Base-by-base conservation (phyloP, 2,888 invertebrate genomes). In the Stictocephala bisonia region DNA sequence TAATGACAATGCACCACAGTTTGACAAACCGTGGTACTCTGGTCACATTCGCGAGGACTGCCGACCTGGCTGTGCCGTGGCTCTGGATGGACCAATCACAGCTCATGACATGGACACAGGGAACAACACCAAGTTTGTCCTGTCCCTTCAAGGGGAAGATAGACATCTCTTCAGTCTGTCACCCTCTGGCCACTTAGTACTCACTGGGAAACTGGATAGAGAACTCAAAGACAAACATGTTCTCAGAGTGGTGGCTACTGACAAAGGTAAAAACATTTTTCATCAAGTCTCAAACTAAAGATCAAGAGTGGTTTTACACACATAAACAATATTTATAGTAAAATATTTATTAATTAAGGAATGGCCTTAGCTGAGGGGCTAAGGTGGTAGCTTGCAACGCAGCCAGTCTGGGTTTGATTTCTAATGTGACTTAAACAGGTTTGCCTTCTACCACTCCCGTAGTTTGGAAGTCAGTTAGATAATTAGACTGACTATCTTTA, bases 1-100 rank as follows among this genome's bases (percentile, higher is more conserved):
- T 75, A 95, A 96, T 81, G 95, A 95, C 81, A 95, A 95, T 80
- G 88, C 94, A 2, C 96, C 97, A 0, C 83, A 89, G 72, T 96
- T 97, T 82, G 90, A 91, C 77, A 84, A 88, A 11, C 81, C 87
- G 0, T 83, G 86, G 0, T 96, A 95, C 82, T 91, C 93, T 79
- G 94, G 94, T 0, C 86, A 87, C 74, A 90, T 97, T 15, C 84
- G 86, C 50, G 96, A 97, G 85, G 95, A 96, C 83, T 90, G 93
- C 29, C 85, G 85, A 9, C 85, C 86, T 41, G 90, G 90, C 6
- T 90, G 91, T 0, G 90, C 91, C 82, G 89, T 95, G 0, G 87
- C 88, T 77, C 85, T 93, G 83, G 88, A 89, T 73, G 87, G 88
- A 78, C 88, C 88, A 48, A 89, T 95, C 9, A 87, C 86, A 75